A percentile compares a stretch with the other conserved stretches of the same genome.
These are phyloP conservation scores for Blomia tropicalis DNA, from an alignment of 2,888 invertebrate genomes.

Conservation along the genomic window DNA sequence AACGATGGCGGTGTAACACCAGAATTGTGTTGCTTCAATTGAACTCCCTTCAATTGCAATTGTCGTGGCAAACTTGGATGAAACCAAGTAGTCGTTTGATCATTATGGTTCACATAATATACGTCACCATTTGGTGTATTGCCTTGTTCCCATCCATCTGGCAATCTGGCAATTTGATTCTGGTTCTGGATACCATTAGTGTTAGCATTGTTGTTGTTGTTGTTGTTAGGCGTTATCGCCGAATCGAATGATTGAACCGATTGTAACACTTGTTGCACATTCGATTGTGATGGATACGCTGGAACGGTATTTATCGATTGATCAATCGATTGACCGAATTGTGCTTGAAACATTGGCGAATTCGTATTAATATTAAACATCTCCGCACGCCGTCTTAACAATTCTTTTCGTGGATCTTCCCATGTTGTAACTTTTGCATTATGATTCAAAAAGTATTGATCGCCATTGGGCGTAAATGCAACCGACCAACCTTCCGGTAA, in stretches of 20 bases:
- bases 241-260: not conserved
- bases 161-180: slow-evolving; percentile 39
- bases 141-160: slow-evolving; percentile 75
- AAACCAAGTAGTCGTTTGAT: slow-evolving; percentile 91
- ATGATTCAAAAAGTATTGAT: slow-evolving; percentile 44
- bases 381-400: not conserved
- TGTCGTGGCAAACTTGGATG: slow-evolving; percentile 77
- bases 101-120: slow-evolving; percentile 79
- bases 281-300: not conserved
- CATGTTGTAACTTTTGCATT: slow-evolving; percentile 73
- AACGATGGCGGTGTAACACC: not conserved
- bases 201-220: slow-evolving; percentile 13
- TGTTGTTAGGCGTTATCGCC: not conserved
- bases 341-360: not conserved
- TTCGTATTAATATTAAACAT: not conserved
- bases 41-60: not conserved
- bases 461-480: slow-evolving; percentile 37
- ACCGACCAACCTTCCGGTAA: slow-evolving; percentile 39
- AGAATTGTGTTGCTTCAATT: not conserved
- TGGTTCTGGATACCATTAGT: not conserved
- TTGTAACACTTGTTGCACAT: not conserved
- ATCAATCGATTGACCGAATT: not conserved
- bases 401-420: slow-evolving; percentile 52
- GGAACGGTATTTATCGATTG: not conserved
- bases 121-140: slow-evolving; percentile 66